These are phyloP conservation scores for Poliocrania exsul DNA, from an alignment of 2,797 vertebrate species.

Conservation along the genomic window DNA sequence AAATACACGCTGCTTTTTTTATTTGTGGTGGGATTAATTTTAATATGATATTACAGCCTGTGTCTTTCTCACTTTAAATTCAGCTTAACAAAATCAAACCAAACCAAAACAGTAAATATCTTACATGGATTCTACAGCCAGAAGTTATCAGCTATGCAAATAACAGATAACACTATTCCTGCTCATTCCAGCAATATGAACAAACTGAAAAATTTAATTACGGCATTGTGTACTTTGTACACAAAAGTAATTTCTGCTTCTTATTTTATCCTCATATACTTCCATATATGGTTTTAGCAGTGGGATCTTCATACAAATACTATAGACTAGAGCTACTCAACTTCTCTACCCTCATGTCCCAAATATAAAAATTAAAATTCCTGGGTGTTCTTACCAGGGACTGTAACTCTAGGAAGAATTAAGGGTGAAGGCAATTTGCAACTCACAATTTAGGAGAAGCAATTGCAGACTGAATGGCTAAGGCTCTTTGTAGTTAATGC, in stretches of 20 bases:
- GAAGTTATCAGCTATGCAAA: slow-evolving; percentile 25
- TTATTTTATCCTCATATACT: neutral
- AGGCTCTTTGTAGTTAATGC: neutral
- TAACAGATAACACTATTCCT: slow-evolving; percentile 1
- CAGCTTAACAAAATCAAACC: neutral
- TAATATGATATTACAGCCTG: slow-evolving; percentile 22
- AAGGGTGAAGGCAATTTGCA: neutral
- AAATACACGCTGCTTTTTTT: neutral
- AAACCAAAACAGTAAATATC: slow-evolving; percentile 32
- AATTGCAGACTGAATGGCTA: neutral
- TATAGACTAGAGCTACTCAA: neutral
- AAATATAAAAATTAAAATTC: neutral
- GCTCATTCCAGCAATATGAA: slow-evolving; percentile 38
- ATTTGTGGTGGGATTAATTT: neutral
- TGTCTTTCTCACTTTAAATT: slow-evolving; percentile 49
- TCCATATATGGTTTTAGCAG: neutral
- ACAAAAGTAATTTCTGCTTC: slow-evolving; percentile 15
- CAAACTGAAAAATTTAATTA: slow-evolving; percentile 31
- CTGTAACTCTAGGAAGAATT: neutral
- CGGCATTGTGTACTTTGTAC: neutral
- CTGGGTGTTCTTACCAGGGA: neutral
- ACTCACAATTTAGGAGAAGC: neutral
- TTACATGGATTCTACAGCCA: slow-evolving; percentile 54
- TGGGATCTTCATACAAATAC: neutral
- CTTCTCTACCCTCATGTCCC: accelerated